These are phyloP conservation scores for Tetranychus truncatus DNA, from an alignment of 2,888 invertebrate genomes.

Conservation along the genomic window DNA sequence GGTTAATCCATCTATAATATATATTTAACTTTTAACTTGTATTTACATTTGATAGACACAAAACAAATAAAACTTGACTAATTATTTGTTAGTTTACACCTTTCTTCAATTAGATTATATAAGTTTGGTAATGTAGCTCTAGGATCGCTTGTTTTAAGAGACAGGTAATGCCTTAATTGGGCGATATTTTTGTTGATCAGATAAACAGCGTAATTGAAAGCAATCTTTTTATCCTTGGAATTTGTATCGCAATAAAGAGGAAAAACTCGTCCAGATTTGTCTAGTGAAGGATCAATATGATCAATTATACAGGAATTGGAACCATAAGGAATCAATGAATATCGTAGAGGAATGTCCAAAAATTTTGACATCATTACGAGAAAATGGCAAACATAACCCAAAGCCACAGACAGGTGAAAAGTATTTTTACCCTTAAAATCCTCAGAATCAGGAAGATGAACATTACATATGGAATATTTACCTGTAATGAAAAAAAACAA, in stretches of 20 bases:
- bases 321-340: constrained; percentile 59
- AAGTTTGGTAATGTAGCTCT: constrained; percentile 58
- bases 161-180: constrained; percentile 60
- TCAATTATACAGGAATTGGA: constrained; percentile 65
- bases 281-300: constrained; percentile 48
- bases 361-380: constrained; percentile 60
- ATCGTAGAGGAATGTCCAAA: constrained; percentile 64
- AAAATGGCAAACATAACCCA: constrained; percentile 68
- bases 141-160: constrained; percentile 52
- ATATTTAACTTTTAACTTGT: no score
- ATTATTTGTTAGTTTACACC: not conserved
- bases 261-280: constrained; percentile 49
- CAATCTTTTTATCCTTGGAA: constrained; percentile 11
- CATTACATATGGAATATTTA: constrained; percentile 40
- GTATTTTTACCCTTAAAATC: constrained; percentile 42
- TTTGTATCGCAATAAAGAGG: constrained; percentile 50
- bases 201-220: constrained; percentile 11
- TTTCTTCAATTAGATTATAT: constrained; percentile 36
- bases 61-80: no score
- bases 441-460: constrained; percentile 52
- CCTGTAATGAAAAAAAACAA: not conserved
- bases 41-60: no score
- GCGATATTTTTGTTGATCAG: constrained; percentile 75
- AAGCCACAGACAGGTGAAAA: constrained; percentile 56
- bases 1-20: no score